Percentiles rank a stretch among this genome's conserved stretches.
These are phyloP conservation scores for Labeo rohita DNA, from an alignment of 2,113 vertebrate genomes.

Conservation along the genomic window DNA sequence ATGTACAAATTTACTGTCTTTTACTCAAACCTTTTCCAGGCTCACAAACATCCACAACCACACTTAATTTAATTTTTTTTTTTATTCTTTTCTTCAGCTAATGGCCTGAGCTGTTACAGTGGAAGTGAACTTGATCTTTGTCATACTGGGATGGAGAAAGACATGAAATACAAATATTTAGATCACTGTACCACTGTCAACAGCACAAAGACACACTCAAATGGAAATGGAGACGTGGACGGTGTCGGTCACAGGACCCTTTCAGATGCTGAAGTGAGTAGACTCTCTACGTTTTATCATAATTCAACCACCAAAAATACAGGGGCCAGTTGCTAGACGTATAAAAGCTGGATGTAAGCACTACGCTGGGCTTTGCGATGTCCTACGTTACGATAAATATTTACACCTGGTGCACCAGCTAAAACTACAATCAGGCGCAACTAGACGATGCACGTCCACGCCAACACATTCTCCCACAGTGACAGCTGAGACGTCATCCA, in stretches of 20 bases:
- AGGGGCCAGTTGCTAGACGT: not conserved
- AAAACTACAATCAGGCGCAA: too few species aligned
- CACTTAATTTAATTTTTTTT: not conserved
- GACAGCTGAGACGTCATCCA: too few species aligned
- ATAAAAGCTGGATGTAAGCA: too few species aligned
- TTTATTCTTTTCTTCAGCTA: conserved; percentile 55
- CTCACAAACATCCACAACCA: not conserved
- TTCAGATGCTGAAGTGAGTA: conserved; percentile 45
- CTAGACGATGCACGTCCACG: too few species aligned
- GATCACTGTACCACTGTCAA: conserved; percentile 27
- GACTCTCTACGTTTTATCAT: too few species aligned
- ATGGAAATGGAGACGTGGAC: conserved; percentile 33
- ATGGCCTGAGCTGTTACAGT: conserved; percentile 61
- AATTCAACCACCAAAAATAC: not conserved
- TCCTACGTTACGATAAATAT: too few species aligned
- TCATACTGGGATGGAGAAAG: conserved; percentile 42
- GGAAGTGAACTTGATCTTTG: conserved; percentile 61
- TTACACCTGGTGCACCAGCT: too few species aligned
- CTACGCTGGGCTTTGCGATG: too few species aligned
- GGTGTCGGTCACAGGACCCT: conserved; percentile 1
- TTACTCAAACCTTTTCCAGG: not conserved
- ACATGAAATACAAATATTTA: conserved; percentile 56
- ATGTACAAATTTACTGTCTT: not conserved
- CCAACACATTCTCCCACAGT: too few species aligned
- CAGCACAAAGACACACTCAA: conserved; percentile 10